Base-by-base conservation (phyloP, 1,140 invertebrate genomes). In the Cherax destructor region DNA sequence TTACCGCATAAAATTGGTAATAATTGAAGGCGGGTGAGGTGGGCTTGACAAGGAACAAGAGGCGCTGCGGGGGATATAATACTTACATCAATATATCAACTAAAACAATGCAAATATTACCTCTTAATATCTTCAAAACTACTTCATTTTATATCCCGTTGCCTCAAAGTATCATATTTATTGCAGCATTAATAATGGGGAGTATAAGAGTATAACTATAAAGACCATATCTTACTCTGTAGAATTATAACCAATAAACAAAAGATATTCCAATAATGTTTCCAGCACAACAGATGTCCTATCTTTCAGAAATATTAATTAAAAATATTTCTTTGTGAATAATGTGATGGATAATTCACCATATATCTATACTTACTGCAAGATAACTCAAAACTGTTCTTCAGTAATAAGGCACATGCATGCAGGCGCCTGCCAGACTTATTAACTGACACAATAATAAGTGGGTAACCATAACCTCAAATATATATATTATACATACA, bases 231-330 rank as follows among this genome's bases (percentile, higher is more conserved):
- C 24, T 50, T 79, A 1, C 76, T 13, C 56, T 30, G 3, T 13
- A 18, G 56, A 79, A 59, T 85, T 91, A 50, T 78, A 79, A 24
- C 89, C 77, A 85, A 91, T 91, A 91, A 91, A 91, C 89, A 91
- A 91, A 85, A 85, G 81, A 61, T 41, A 47, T 85, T 91, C 74
- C 80, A 78, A 18, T 84, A 78, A 24, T 78, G 21, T 78, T 13
- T 77, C 5, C 69, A 13, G 84, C 11, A n/a, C 9, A 52, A 21
- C 7, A 21, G 16, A 47, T 9, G 30, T 24, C 30, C 13, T 1
- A 41, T 30, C 16, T 69, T n/a, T 41, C 61, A 65, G 21, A 65
- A 80, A 49, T 52, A 56, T 16, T 10, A 24, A 21, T 24, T 7
- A 78, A 16, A 41, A 41, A 41, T 41, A 41, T 41, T 41, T 41